These are phyloP conservation scores for Pluvianellus socialis DNA, from an alignment of 2,113 vertebrate genomes.

Conservation along the genomic window DNA sequence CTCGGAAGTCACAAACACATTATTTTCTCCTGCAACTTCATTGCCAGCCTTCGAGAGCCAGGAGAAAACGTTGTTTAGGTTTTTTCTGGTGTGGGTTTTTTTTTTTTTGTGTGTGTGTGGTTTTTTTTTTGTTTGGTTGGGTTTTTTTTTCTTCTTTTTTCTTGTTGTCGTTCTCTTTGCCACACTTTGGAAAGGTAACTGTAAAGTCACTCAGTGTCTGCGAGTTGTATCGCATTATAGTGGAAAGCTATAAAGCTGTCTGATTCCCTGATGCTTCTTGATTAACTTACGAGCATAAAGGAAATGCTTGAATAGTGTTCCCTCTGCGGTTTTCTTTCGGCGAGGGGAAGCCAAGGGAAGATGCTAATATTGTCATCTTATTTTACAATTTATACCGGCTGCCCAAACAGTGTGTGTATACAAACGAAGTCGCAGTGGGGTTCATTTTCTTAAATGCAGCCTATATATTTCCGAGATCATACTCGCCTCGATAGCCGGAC, in stretches of 20 bases:
- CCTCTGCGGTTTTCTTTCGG: slow-evolving; percentile 7
- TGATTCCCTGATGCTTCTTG: slow-evolving; percentile 28
- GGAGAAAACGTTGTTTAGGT: neutral
- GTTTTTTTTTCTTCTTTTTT: neutral
- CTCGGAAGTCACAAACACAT: neutral
- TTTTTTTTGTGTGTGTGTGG: no score
- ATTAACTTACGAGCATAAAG: slow-evolving; percentile 46
- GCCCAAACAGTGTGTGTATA: neutral
- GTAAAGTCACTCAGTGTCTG: slow-evolving; percentile 60
- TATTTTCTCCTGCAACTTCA: neutral
- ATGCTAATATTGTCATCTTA: slow-evolving; percentile 43
- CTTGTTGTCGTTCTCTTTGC: neutral
- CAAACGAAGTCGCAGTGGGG: neutral
- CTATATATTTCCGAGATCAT: neutral
- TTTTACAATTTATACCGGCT: slow-evolving; percentile 20
- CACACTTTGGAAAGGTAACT: slow-evolving; percentile 33
- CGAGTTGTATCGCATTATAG: slow-evolving; percentile 58
- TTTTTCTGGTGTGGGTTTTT: neutral
- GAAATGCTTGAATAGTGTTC: slow-evolving; percentile 50
- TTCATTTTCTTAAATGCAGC: neutral
- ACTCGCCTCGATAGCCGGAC: neutral
- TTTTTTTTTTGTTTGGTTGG: no score
- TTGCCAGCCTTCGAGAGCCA: neutral
- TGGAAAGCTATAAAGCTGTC: slow-evolving; percentile 66
- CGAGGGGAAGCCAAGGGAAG: slow-evolving; percentile 6